These are phyloP conservation scores for Holotrichia oblita DNA, from an alignment of 1,140 invertebrate species.

Conservation along the genomic window DNA sequence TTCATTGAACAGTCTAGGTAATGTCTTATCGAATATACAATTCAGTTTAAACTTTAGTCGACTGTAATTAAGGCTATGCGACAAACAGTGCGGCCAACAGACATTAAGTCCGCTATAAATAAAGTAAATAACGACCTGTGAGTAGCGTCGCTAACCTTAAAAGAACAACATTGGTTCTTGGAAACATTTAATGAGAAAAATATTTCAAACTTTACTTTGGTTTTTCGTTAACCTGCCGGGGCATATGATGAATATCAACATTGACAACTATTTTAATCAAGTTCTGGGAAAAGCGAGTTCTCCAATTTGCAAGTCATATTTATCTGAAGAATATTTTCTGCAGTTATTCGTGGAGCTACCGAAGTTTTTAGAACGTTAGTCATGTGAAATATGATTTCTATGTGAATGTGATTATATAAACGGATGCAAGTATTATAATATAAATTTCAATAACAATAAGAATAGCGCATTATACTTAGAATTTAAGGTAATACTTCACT, in stretches of 20 bases:
- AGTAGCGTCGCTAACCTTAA: not conserved
- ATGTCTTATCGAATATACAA: slow-evolving; percentile 26
- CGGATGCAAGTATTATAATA: no score
- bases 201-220: slow-evolving; percentile 1
- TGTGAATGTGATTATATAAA: no score
- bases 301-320: not conserved
- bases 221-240: not conserved
- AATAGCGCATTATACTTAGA: no score
- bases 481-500: no score
- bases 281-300: not conserved
- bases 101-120: slow-evolving; percentile 33
- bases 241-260: slow-evolving; percentile 6
- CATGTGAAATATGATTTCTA: no score
- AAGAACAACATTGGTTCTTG: slow-evolving; percentile 23
- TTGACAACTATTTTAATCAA: slow-evolving; percentile 36
- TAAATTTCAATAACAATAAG: no score
- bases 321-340: not conserved
- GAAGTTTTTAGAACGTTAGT: not conserved
- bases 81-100: slow-evolving; percentile 32
- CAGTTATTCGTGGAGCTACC: not conserved
- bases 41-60: slow-evolving; percentile 19
- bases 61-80: slow-evolving; percentile 33
- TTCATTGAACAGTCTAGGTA: slow-evolving; percentile 14
- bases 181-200: slow-evolving; percentile 32
- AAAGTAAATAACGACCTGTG: slow-evolving; percentile 21